Evolutionary conservation across 1,140 invertebrate genomes (phyloP), one percentile per base, ranked within the genome.

Genomic region (Ips nitidus): DNA sequence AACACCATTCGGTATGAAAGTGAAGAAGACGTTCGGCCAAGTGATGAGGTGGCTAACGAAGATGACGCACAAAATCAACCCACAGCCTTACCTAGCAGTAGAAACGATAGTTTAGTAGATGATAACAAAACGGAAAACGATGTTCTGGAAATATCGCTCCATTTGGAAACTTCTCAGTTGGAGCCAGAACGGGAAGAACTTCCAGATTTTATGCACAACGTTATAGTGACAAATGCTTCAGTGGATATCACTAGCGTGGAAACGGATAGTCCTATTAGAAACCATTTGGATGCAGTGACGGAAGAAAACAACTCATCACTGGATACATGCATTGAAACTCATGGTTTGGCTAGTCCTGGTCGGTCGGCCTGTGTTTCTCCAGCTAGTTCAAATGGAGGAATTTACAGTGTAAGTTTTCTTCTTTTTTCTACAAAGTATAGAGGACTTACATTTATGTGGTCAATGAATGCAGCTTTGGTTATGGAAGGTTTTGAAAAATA

Each of bases 311-410:
- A 77, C 68, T 76, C 75, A 2, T 75, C 76, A 5, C 73, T 80
- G 60, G 71, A 76, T 4, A 72, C 77, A 41, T 74, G 75, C 66
- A 50, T 80, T 52, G 73, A 83, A 79, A 80, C 77, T 57, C 69
- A 77, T 73, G 71, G 72, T 68, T 50, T 76, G 60, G 76, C 80
- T 61, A 82, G 81, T n/a, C 78, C 80, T 6, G 73, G 75, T 2
- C 80, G 84, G 65, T 88, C 87, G 0, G 81, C 83, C 38, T 93
- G 91, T 71, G 88, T 90, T 2, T 93, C 91, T 0, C 91, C 91
- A 1, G 91, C 89, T 2, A 93, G 91, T 75, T 92, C 90, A 43
- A 92, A 94, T 82, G 93, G 94, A 1, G 94, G 94, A 1, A 88
- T 94, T 52, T 95, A 95, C 78, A 90, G 90, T 59, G 91, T 93